Base-by-base conservation (phyloP, 2,797 vertebrate species). In the Lutjanus campechanus region DNA sequence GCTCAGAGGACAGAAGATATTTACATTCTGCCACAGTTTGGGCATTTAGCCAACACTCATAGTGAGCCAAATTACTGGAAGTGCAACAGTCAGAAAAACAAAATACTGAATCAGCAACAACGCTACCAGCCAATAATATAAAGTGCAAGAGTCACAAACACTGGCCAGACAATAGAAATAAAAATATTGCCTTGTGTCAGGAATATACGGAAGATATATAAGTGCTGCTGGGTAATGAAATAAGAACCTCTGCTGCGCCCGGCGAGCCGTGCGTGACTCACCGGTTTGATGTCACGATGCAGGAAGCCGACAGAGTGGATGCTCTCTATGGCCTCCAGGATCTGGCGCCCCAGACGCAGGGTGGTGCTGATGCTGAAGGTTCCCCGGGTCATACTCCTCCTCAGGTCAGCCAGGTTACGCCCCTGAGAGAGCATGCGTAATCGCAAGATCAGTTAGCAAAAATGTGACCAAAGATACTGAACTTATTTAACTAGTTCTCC, bases 301-400 rank as follows among this genome's bases (percentile, higher is more conserved):
- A 99, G 94, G 89, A 99, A 99, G 82, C 98, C 98, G 29, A 99
- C 98, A 2, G 97, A 98, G 94, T 99, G 98, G 91, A 99, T 99
- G 94, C 98, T 99, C 93, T 99, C 98, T 68, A 99, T 98, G 82
- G 98, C 97, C 74, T 99, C 97, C 92, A 99, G 94, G 87, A 99
- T 99, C 95, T 99, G 98, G 40, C 95, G 96, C 10, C 98, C 98
- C 68, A 99, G 96, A 19, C 98, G 95, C 85, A 99, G 96, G 25
- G 97, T 99, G 85, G 97, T 99, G 90, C 98, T 98, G 87, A 99
- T 95, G 76, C 96, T 98, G 94, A 99, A 99, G 0, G 97, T 99
- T 20, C 98, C 98, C 51, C 97, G 94, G 71, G 95, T 96, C 82
- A 99, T 98, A 76, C 98, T 99, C 79, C 98, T 96, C 80, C 98